Conservation (phyloP, 2,888 invertebrate genomes). For the Syrista parreyssii region DNA sequence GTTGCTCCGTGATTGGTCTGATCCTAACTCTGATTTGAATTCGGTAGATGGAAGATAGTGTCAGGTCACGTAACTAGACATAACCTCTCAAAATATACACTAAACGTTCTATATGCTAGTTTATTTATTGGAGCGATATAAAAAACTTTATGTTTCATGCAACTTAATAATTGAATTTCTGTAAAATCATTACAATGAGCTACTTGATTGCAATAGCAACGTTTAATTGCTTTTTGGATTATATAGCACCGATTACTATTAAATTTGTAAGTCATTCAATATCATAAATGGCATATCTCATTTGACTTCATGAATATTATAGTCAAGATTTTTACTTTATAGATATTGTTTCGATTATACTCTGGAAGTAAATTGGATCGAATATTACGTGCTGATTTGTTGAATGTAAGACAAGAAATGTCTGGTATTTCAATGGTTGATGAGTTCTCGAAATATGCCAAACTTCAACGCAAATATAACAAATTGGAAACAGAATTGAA, state of each 20-base stretch:
- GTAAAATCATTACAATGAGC: slow-evolving; percentile 37
- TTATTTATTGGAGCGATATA: too few relatives aligned
- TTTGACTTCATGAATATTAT: not conserved
- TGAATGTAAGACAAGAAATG: slow-evolving; percentile 54
- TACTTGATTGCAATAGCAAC: slow-evolving; percentile 51
- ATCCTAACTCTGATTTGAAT: too few relatives aligned
- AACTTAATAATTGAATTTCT: not conserved
- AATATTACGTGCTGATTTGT: slow-evolving; percentile 43
- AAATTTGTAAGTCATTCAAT: slow-evolving; percentile 48
- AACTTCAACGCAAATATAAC: slow-evolving; percentile 59
- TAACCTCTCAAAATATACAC: too few relatives aligned
- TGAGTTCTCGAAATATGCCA: slow-evolving; percentile 65
- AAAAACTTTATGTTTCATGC: too few relatives aligned
- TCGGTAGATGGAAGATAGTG: too few relatives aligned
- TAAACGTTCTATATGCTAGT: too few relatives aligned
- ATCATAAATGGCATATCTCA: slow-evolving; percentile 5
- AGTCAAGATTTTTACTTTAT: slow-evolving; percentile 14
- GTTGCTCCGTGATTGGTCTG: too few relatives aligned
- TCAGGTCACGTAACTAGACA: too few relatives aligned
- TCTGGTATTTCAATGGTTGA: slow-evolving; percentile 58
- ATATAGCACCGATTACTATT: slow-evolving; percentile 47
- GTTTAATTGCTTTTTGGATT: slow-evolving; percentile 44
- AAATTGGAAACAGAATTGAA: slow-evolving; percentile 54
- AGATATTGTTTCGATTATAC: slow-evolving; percentile 45
- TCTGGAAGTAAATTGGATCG: slow-evolving; percentile 37